phyloP scores from a whole-genome alignment of 2,113 vertebrate species.

The Redunca redunca region DNA sequence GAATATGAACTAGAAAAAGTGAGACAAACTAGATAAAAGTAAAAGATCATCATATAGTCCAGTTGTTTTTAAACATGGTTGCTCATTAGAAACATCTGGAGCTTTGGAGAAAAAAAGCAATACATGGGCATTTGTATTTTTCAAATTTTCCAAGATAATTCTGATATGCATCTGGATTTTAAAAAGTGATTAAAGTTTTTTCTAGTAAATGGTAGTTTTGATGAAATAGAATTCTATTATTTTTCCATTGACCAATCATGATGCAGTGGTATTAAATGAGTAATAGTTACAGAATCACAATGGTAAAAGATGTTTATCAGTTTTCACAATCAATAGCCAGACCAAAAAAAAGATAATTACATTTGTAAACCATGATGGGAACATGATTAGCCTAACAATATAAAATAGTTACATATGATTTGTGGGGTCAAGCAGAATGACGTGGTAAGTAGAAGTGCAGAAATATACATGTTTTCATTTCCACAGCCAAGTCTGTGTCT shows the following conservation, averaged over 20 bases:
- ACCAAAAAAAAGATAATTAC: background rate
- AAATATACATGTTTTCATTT: background rate
- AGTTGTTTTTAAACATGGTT: background rate
- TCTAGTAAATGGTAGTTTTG: background rate
- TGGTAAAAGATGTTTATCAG: background rate
- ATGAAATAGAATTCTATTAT: background rate
- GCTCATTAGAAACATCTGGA: background rate
- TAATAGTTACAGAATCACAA: background rate
- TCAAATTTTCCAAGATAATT: background rate
- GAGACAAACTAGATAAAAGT: background rate
- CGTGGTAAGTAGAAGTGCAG: background rate
- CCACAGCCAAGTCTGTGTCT: background rate
- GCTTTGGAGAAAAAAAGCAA: background rate
- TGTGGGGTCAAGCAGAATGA: background rate
- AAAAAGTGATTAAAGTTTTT: background rate
- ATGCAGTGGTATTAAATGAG: background rate
- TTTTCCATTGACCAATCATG: background rate
- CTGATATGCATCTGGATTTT: background rate
- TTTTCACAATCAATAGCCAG: background rate
- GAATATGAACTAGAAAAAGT: background rate
- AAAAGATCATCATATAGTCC: background rate
- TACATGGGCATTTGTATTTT: background rate
- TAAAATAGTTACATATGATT: background rate
- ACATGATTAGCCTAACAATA: background rate
- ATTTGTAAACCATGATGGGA: background rate